These are phyloP conservation scores for Sinella curviseta DNA, from an alignment of 1,140 invertebrate genomes.

Conservation along the genomic window DNA sequence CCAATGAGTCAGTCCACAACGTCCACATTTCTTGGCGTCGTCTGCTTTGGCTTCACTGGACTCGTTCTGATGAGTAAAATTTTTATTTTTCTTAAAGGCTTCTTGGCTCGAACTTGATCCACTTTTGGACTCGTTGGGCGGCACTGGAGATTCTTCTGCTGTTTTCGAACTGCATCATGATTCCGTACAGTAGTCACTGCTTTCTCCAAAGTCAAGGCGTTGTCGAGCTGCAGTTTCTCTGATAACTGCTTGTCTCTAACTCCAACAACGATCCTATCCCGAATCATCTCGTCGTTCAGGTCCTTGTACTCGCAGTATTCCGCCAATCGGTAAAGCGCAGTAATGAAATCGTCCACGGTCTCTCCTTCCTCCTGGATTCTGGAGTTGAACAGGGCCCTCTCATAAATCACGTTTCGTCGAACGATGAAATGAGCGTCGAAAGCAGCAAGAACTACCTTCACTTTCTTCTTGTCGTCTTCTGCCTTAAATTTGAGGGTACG, in stretches of 20 bases:
- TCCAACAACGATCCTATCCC: conserved; percentile 51
- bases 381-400: conserved; percentile 46
- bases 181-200: conserved; percentile 48
- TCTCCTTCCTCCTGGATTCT: conserved; percentile 41
- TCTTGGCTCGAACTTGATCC: background rate
- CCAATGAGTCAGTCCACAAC: background rate
- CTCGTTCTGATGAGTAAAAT: background rate
- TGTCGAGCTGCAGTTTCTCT: conserved; percentile 51
- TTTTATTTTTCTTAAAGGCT: background rate
- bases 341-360: conserved; percentile 47
- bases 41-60: background rate
- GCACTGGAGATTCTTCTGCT: conserved; percentile 10
- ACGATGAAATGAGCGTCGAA: conserved; percentile 41
- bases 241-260: conserved; percentile 50
- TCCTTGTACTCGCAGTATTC: conserved; percentile 24
- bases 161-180: conserved; percentile 46
- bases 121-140: background rate
- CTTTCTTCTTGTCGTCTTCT: conserved; percentile 42
- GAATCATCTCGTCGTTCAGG: conserved; percentile 34
- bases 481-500: too few relatives aligned
- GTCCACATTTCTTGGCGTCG: background rate
- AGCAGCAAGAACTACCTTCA: conserved; percentile 19
- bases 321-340: conserved; percentile 33
- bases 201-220: conserved; percentile 50
- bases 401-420: conserved; percentile 44